These are phyloP conservation scores for Beroe forskalii DNA, from an alignment of 37 sponge, comb jelly and placozoan species.

Conservation along the genomic window DNA sequence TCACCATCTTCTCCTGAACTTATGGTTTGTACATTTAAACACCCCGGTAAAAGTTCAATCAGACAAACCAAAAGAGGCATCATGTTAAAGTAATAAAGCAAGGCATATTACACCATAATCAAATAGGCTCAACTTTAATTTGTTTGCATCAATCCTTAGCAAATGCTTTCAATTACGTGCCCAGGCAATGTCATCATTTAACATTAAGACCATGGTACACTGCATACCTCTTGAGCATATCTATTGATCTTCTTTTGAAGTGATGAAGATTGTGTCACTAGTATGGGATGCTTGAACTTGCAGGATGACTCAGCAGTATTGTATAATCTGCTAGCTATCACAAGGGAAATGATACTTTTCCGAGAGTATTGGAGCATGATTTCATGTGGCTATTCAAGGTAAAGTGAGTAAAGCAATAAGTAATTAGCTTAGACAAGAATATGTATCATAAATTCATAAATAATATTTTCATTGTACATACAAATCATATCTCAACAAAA, in stretches of 20 bases:
- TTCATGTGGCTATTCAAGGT: background rate
- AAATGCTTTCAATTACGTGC: too few species aligned
- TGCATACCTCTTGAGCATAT: slow-evolving; percentile 33
- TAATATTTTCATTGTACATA: too few species aligned
- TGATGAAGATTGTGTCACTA: slow-evolving; percentile 22
- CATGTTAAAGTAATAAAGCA: too few species aligned
- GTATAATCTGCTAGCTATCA: background rate
- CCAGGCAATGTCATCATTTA: too few species aligned
- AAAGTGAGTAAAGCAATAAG: background rate
- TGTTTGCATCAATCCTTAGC: too few species aligned
- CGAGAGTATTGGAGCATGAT: slow-evolving; percentile 8
- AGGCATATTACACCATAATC: too few species aligned
- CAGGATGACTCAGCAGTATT: background rate
- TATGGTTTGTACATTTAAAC: background rate
- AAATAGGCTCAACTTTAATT: too few species aligned
- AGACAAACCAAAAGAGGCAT: too few species aligned
- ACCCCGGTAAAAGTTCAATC: background rate
- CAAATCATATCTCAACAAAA: too few species aligned
- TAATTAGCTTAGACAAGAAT: background rate
- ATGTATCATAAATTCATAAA: too few species aligned
- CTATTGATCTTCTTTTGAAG: slow-evolving; percentile 53
- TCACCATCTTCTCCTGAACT: background rate
- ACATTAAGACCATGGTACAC: too few species aligned
- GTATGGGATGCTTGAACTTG: slow-evolving; percentile 3
- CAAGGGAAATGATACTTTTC: background rate